These are phyloP conservation scores for Danio aesculapii DNA, from an alignment of 2,797 vertebrate genomes.

Conservation along the genomic window DNA sequence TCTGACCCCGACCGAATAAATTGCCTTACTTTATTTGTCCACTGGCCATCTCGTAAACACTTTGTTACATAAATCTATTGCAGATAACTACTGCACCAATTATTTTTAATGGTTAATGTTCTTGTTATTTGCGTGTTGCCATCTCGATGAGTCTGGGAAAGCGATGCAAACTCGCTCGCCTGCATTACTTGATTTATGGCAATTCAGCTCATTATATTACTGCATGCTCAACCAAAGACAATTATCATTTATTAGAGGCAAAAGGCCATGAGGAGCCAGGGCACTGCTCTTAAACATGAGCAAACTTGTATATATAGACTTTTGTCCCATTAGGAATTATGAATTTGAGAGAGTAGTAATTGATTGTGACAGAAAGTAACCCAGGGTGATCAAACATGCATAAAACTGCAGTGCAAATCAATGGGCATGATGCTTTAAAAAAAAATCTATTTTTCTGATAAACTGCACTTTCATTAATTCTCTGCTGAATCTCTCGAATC, in stretches of 20 bases:
- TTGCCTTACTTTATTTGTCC: slow-evolving; percentile 53
- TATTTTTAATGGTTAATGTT: slow-evolving; percentile 74
- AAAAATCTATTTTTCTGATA: slow-evolving; percentile 34
- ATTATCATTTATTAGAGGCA: slow-evolving; percentile 64
- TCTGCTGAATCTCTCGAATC: slow-evolving; percentile 12
- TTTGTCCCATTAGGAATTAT: slow-evolving; percentile 32
- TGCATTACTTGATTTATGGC: slow-evolving; percentile 59
- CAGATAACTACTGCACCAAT: slow-evolving; percentile 65
- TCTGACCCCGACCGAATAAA: slow-evolving; percentile 62
- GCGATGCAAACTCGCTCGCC: slow-evolving; percentile 48
- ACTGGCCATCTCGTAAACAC: slow-evolving; percentile 56
- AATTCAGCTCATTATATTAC: slow-evolving; percentile 44
- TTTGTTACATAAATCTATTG: slow-evolving; percentile 59
- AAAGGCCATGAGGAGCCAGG: slow-evolving; percentile 47
- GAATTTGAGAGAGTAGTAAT: slow-evolving; percentile 39
- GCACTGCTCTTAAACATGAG: slow-evolving; percentile 14
- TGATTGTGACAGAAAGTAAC: slow-evolving; percentile 41
- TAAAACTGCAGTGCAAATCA: slow-evolving; percentile 53
- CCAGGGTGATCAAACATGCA: slow-evolving; percentile 56
- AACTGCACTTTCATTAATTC: slow-evolving; percentile 32
- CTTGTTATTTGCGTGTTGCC: slow-evolving; percentile 62
- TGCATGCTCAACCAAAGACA: slow-evolving; percentile 50
- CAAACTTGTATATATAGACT: slow-evolving; percentile 30
- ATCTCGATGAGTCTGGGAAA: slow-evolving; percentile 39
- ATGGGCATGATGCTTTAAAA: slow-evolving; percentile 26